These are phyloP conservation scores for Dryoscopus gambensis DNA, from an alignment of 2,113 vertebrate genomes.

Conservation along the genomic window DNA sequence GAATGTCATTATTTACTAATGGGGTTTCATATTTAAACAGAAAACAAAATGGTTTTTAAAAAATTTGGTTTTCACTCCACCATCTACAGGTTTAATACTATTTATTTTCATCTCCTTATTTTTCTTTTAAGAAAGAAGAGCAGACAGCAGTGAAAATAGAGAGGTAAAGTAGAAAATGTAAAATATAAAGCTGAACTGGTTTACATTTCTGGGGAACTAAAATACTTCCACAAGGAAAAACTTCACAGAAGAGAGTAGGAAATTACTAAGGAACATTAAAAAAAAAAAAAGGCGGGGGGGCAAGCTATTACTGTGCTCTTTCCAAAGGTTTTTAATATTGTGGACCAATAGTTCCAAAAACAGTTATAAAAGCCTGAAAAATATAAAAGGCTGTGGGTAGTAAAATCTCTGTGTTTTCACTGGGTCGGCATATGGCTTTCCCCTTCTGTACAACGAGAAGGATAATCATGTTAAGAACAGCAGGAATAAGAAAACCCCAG, in stretches of 20 bases:
- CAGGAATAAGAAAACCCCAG: not conserved
- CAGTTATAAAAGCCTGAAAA: not conserved
- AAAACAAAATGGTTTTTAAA: not conserved
- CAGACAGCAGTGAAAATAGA: not conserved
- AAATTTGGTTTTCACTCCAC: not conserved
- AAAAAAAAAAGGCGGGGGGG: too few relatives aligned
- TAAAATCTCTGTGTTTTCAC: not conserved
- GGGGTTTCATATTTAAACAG: not conserved
- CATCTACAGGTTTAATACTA: not conserved
- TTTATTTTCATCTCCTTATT: not conserved
- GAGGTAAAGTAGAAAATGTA: not conserved
- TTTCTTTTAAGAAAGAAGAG: not conserved
- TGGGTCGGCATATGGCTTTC: not conserved
- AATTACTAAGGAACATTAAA: not conserved
- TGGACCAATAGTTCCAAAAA: not conserved
- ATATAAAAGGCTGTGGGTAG: not conserved
- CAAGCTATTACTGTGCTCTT: not conserved
- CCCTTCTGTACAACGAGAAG: not conserved
- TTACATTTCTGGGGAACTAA: not conserved
- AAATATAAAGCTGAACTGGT: not conserved
- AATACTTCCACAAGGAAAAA: not conserved
- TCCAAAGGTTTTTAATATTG: not conserved
- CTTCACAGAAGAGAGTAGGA: not conserved
- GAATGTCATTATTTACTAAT: slow-evolving; percentile 19
- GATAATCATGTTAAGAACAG: not conserved